Evolutionary conservation across 2,888 invertebrate species (phyloP).

Genomic region (Lepidocyrtoides sp.): DNA sequence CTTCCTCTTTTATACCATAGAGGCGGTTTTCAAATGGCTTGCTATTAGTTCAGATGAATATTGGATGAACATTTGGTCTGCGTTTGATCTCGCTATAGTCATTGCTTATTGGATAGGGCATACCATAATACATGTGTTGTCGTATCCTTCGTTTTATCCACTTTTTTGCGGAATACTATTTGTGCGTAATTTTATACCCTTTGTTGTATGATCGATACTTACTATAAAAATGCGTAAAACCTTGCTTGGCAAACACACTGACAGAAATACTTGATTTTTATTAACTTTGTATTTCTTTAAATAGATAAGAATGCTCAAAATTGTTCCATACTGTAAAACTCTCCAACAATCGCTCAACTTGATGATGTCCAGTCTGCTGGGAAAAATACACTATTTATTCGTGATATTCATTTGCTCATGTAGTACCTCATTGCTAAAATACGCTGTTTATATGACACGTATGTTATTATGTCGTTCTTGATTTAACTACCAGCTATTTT

Average conservation of each 20-base stretch:
- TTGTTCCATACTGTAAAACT: constrained; percentile 56
- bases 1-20: constrained; percentile 65
- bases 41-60: constrained; percentile 66
- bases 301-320: constrained; percentile 73
- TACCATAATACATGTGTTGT: constrained; percentile 2
- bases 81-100: constrained; percentile 66
- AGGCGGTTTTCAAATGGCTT: constrained; percentile 58
- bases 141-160: background rate
- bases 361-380: constrained; percentile 8
- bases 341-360: constrained; percentile 62
- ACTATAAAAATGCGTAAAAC: background rate
- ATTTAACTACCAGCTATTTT: background rate
- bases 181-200: constrained; percentile 26
- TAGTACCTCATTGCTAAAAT: constrained; percentile 47
- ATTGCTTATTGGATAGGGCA: constrained; percentile 64
- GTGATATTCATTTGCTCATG: constrained; percentile 77
- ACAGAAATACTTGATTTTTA: background rate
- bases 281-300: background rate
- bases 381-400: constrained; percentile 51
- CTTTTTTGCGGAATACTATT: constrained; percentile 67
- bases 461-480: too few species aligned
- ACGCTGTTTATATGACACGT: constrained; percentile 32
- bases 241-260: background rate
- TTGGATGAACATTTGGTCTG: constrained; percentile 64
- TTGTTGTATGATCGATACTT: background rate